Evolutionary conservation across 1,140 invertebrate genomes (phyloP).

Genomic region (Achroia grisella): DNA sequence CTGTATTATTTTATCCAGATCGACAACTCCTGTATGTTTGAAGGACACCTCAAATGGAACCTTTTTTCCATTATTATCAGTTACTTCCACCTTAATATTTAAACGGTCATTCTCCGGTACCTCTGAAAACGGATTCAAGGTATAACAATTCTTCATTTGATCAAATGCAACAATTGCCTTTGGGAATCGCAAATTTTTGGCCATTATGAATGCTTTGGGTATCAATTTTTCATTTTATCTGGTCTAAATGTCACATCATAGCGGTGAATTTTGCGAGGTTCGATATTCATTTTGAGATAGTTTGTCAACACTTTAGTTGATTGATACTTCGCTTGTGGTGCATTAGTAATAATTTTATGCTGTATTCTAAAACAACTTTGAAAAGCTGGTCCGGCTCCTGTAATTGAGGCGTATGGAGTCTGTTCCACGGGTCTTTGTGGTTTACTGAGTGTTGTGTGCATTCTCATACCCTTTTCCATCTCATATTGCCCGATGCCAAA

Average conservation of each 20-base stretch:
- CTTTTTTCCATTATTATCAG: constrained; percentile 33
- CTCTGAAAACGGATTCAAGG: constrained; percentile 18
- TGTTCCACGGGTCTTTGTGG: no score
- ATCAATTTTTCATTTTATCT: constrained; percentile 46
- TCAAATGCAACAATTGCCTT: constrained; percentile 45
- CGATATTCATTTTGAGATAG: constrained; percentile 49
- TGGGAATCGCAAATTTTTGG: constrained; percentile 26
- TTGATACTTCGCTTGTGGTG: no score
- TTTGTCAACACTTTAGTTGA: constrained; percentile 33
- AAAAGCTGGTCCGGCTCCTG: no score
- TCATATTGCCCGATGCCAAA: no score
- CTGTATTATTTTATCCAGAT: constrained; percentile 30
- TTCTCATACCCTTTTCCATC: no score
- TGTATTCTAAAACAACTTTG: no score
- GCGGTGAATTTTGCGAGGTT: constrained; percentile 40
- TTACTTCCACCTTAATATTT: constrained; percentile 19
- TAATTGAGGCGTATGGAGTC: no score
- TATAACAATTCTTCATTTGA: constrained; percentile 55
- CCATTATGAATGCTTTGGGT: constrained; percentile 23
- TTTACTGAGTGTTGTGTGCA: no score
- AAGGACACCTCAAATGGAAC: constrained; percentile 40
- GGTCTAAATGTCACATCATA: constrained; percentile 54
- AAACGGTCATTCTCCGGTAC: constrained; percentile 21
- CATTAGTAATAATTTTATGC: no score
- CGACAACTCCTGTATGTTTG: constrained; percentile 50